A percentile compares a stretch with the other conserved stretches of the same genome.
Evolutionary conservation across 2,797 vertebrate species (phyloP).

Genomic region (Clarias fuscus): DNA sequence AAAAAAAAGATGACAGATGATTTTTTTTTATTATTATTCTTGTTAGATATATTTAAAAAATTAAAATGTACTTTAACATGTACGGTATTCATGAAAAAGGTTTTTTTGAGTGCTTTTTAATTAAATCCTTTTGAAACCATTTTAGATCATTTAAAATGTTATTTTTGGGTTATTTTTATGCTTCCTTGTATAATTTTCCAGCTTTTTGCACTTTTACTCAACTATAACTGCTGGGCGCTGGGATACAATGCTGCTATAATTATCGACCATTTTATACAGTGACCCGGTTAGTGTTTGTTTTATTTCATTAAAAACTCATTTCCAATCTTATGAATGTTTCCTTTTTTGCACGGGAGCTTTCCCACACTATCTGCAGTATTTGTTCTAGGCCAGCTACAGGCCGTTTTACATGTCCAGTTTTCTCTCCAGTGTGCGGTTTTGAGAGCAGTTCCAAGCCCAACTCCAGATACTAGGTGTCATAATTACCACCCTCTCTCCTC

Average conservation of each 20-base stretch:
- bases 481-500: conserved; percentile 36
- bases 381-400: conserved; percentile 17
- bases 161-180: background rate
- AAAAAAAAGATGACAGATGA: background rate
- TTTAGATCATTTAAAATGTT: background rate
- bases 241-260: background rate
- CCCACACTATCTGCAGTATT: background rate
- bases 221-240: background rate
- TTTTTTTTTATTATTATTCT: background rate
- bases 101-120: background rate
- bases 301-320: background rate
- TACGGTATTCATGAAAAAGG: background rate
- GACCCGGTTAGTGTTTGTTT: conserved; percentile 14
- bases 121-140: background rate
- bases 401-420: conserved; percentile 37
- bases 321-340: background rate
- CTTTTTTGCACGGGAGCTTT: background rate
- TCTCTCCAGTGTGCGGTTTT: conserved; percentile 37
- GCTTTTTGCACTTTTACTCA: conserved; percentile 7
- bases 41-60: too few species aligned
- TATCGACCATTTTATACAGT: background rate
- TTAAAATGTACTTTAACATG: background rate
- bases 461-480: conserved; percentile 40
- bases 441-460: conserved; percentile 26
- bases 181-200: background rate